Evolutionary conservation across 2,888 invertebrate species (phyloP).

Genomic region (Idaea biselata): DNA sequence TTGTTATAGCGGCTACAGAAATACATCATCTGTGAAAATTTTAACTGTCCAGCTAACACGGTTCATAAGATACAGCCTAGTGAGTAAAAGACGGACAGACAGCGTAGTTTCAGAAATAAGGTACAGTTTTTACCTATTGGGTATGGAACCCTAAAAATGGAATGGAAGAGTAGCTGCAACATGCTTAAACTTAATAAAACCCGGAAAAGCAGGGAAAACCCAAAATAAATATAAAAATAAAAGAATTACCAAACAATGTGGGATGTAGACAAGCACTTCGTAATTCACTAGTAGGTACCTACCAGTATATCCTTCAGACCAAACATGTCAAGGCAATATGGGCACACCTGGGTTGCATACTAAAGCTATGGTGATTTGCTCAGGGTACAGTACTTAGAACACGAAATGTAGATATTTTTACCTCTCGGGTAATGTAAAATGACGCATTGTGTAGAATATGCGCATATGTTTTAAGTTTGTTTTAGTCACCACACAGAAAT

Average conservation of each 20-base stretch:
- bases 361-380: conserved; percentile 39
- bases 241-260: not conserved
- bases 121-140: too few species aligned
- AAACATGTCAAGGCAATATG: conserved; percentile 65
- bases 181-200: too few species aligned
- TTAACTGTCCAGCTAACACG: too few species aligned
- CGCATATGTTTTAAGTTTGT: conserved; percentile 13
- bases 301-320: conserved; percentile 14
- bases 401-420: conserved; percentile 26
- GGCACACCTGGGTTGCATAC: conserved; percentile 50
- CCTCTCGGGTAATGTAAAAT: conserved; percentile 47
- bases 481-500: not conserved
- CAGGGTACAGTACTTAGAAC: conserved; percentile 12
- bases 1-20: too few species aligned
- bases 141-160: too few species aligned
- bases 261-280: conserved; percentile 22
- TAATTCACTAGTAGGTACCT: conserved; percentile 41
- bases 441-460: conserved; percentile 36
- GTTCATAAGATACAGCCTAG: too few species aligned
- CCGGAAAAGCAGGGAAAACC: too few species aligned
- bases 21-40: too few species aligned
- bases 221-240: conserved; percentile 12
- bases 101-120: too few species aligned
- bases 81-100: too few species aligned
- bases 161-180: too few species aligned